Conservation (phyloP, 2,888 invertebrate species). For the Hyposoter didymator region DNA sequence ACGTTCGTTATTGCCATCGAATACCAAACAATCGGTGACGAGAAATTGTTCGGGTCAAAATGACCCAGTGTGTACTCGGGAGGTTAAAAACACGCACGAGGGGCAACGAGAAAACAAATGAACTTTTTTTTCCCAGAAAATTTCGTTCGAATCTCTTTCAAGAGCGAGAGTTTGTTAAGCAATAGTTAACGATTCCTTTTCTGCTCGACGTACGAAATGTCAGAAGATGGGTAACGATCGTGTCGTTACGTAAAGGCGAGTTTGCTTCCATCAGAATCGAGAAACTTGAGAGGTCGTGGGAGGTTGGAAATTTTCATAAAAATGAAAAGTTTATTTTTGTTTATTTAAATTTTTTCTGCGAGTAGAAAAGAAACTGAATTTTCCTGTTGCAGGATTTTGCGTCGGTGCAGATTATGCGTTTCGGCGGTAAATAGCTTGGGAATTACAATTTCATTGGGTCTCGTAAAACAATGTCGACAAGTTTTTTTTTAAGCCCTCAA, state of each 20-base stretch:
- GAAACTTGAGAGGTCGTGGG: neutral
- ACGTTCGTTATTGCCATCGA: too few relatives aligned
- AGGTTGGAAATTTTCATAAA: neutral
- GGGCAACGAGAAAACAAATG: neutral
- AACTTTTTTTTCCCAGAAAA: neutral
- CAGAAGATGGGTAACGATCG: neutral
- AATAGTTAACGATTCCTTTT: neutral
- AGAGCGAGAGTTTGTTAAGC: neutral
- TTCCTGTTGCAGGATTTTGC: neutral
- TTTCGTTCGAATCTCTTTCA: neutral
- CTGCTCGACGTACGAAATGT: neutral
- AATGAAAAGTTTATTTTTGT: neutral
- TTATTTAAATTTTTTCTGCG: neutral
- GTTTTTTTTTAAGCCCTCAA: neutral
- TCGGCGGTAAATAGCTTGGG: slow-evolving; percentile 43
- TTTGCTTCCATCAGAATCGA: neutral
- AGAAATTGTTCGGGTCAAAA: too few relatives aligned
- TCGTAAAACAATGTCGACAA: slow-evolving; percentile 45
- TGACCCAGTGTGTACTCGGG: too few relatives aligned
- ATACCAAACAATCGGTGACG: too few relatives aligned
- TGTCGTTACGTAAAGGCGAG: neutral
- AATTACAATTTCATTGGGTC: slow-evolving; percentile 38
- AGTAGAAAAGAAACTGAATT: neutral
- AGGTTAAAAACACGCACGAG: neutral
- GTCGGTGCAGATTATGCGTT: neutral